A percentile compares a stretch with the other conserved stretches of the same genome.
Evolutionary conservation across 2,797 vertebrate species (phyloP).

Genomic region (Argyrosomus regius): DNA sequence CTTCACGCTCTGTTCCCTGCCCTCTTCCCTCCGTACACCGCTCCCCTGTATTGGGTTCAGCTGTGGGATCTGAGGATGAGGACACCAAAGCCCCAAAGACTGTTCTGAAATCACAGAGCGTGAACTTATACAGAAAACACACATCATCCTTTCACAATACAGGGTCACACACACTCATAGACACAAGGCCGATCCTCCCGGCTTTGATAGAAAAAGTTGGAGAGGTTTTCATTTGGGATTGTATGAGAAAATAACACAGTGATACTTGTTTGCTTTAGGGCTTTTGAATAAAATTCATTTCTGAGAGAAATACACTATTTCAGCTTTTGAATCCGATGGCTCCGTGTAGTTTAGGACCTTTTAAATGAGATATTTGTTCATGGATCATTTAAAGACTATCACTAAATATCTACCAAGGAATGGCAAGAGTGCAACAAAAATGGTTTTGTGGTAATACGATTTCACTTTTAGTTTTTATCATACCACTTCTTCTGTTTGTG

Average conservation of each 20-base stretch:
- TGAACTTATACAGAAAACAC: conserved; percentile 70
- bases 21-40: conserved; percentile 38
- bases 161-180: conserved; percentile 19
- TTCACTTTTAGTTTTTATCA: not conserved
- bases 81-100: conserved; percentile 76
- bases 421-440: not conserved
- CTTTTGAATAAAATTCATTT: conserved; percentile 39
- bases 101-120: conserved; percentile 68
- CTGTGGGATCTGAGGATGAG: conserved; percentile 69
- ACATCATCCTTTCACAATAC: conserved; percentile 59
- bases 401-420: not conserved
- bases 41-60: conserved; percentile 63
- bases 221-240: conserved; percentile 42
- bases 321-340: conserved; percentile 27
- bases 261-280: conserved; percentile 38
- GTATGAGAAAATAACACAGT: conserved; percentile 38
- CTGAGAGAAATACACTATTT: conserved; percentile 24
- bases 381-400: conserved; percentile 19
- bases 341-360: conserved; percentile 3
- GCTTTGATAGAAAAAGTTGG: conserved; percentile 35
- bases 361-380: conserved; percentile 20
- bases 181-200: not conserved
- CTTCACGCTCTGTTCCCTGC: conserved; percentile 65
- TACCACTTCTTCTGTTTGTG: not conserved
- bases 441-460: not conserved